These are phyloP conservation scores for Teinopalpus imperialis DNA, from an alignment of 2,888 invertebrate genomes.

Conservation along the genomic window DNA sequence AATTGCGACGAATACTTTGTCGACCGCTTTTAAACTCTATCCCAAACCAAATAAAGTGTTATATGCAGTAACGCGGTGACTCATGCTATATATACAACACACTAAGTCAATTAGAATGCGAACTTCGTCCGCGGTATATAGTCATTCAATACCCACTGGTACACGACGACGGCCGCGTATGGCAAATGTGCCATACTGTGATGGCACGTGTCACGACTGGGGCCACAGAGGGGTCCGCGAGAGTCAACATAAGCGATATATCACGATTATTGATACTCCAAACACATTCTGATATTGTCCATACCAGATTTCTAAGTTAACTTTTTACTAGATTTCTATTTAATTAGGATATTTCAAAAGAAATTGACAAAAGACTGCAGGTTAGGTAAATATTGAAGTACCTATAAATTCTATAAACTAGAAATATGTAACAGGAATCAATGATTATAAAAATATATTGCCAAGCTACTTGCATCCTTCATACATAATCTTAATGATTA, in stretches of 20 bases:
- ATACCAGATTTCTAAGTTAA: too few species aligned
- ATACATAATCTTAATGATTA: too few species aligned
- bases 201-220: conserved; percentile 55
- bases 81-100: conserved; percentile 44
- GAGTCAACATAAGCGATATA: conserved; percentile 18
- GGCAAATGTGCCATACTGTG: conserved; percentile 40
- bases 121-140: conserved; percentile 49
- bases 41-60: conserved; percentile 28
- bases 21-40: conserved; percentile 23
- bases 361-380: too few species aligned
- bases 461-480: too few species aligned
- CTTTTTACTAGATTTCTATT: too few species aligned
- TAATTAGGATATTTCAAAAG: too few species aligned
- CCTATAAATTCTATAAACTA: too few species aligned
- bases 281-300: too few species aligned
- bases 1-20: conserved; percentile 6
- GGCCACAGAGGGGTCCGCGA: conserved; percentile 31
- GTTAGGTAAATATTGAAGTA: too few species aligned
- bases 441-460: too few species aligned
- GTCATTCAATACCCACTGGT: conserved; percentile 41
- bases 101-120: conserved; percentile 62
- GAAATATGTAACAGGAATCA: too few species aligned
- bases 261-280: background rate
- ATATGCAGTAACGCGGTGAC: conserved; percentile 34
- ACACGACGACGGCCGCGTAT: conserved; percentile 35